phyloP scores from a whole-genome alignment of 2,113 vertebrate species.

The Ailuropoda melanoleuca region DNA sequence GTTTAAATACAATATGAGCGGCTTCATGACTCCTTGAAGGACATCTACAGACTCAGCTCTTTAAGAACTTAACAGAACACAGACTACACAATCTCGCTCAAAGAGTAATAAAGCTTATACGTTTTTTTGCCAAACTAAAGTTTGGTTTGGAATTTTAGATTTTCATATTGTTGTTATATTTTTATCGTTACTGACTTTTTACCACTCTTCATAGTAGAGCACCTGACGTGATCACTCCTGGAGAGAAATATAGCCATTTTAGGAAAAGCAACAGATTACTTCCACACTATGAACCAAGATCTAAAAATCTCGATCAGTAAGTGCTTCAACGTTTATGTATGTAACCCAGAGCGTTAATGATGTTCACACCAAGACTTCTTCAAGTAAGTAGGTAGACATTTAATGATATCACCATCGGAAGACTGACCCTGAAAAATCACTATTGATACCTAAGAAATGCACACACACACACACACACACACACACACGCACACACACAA shows the following conservation, averaged over 20 bases:
- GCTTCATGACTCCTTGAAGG: neutral
- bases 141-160: neutral
- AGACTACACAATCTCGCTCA: neutral
- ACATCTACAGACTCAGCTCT: neutral
- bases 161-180: neutral
- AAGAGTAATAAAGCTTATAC: neutral
- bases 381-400: neutral
- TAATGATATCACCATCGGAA: neutral
- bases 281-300: neutral
- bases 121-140: neutral
- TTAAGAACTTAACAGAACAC: neutral
- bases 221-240: neutral
- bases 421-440: neutral
- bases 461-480: too few species aligned
- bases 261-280: constrained; percentile 5
- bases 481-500: neutral
- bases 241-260: constrained; percentile 41
- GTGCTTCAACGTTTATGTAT: neutral
- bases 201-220: neutral
- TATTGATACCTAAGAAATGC: neutral
- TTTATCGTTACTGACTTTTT: neutral
- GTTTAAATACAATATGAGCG: neutral
- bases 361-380: neutral
- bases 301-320: neutral
- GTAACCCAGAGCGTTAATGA: neutral